Evolutionary conservation across 2,797 vertebrate species (phyloP).

Genomic region (Sebastes oblongus): DNA sequence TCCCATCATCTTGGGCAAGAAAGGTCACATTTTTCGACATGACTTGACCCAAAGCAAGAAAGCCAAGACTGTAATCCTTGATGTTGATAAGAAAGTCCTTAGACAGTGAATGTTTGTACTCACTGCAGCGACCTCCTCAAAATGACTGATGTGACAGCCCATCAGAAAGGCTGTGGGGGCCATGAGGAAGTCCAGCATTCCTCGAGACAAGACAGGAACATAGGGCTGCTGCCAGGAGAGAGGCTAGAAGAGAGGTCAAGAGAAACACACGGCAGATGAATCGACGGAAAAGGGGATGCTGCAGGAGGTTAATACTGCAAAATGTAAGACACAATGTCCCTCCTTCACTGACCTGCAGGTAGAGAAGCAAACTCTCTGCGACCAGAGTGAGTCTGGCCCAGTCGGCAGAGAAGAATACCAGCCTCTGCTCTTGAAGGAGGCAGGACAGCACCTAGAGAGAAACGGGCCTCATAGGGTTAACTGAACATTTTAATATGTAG

Average conservation of each 20-base stretch:
- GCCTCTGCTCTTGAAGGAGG: constrained; percentile 89
- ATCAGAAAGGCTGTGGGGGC: constrained; percentile 96
- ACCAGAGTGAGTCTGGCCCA: constrained; percentile 92
- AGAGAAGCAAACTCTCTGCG: constrained; percentile 89
- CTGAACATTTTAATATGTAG: not conserved
- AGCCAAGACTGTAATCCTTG: not conserved
- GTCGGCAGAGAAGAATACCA: constrained; percentile 92
- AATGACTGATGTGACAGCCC: constrained; percentile 92
- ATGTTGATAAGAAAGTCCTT: not conserved
- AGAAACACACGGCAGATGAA: constrained; percentile 55
- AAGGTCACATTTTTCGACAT: not conserved
- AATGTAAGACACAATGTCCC: not conserved
- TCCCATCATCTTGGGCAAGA: not conserved
- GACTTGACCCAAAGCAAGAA: not conserved
- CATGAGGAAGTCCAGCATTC: constrained; percentile 98
- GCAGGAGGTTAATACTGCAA: fast-evolving
- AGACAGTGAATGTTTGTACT: constrained; percentile 24
- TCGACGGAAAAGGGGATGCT: not conserved
- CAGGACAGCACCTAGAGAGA: constrained; percentile 83
- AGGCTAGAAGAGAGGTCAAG: constrained; percentile 74
- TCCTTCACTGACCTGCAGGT: constrained; percentile 78
- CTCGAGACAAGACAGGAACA: constrained; percentile 89
- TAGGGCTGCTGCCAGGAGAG: constrained; percentile 96
- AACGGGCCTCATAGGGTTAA: not conserved
- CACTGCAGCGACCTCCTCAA: constrained; percentile 87